Evolutionary conservation across 2,888 invertebrate species (phyloP), one percentile per base, ranked within the genome.

Genomic region (Monopis laevigella): DNA sequence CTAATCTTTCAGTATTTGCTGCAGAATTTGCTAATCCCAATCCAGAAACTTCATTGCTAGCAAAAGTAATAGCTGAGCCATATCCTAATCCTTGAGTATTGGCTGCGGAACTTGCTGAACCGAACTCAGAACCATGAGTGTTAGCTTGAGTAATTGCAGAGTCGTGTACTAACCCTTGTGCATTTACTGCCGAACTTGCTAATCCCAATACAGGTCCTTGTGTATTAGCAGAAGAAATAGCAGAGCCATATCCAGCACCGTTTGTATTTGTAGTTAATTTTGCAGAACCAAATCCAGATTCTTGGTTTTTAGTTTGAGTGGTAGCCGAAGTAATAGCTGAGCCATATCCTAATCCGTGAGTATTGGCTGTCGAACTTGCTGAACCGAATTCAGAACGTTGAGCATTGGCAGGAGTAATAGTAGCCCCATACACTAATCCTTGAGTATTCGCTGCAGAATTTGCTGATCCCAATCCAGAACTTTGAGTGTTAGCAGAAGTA

Each of bases 211-310:
- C 24, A 13, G 5, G 17, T 11, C 56, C 59, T 8, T 56, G 55
- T 14, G 51, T 52, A 46, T 58, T 47, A 2, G 61, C 61, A 2
- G 42, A 46, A 3, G 61, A 58, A 40, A 58, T 61, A 36, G 62
- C 56, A n/a, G 41, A 21, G 8, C 52, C 49, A 6, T 52, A 50
- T 38, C 54, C 56, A 21, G 50, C 17, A 2, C 29, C 18, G 6
- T 38, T 14, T 12, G 59, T 59, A 45, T 64, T 63, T n/a, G 65
- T 65, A 21, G 58, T 62, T 3, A 73, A 71, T 27, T 56, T 55
- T 11, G 70, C 69, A 13, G 59, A 58, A 28, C 69, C 40, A 19
- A 40, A 40, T 29, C 40, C 40, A 8, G 11, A 10, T 27, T 18
- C 39, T 3, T 28, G 27, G 7, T 17, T 35, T 55, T 36, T 53